Percentiles rank a stretch among this genome's conserved stretches.
These are phyloP conservation scores for Zaprionus tsacasi DNA, from an alignment of 1,140 invertebrate species.

Conservation along the genomic window DNA sequence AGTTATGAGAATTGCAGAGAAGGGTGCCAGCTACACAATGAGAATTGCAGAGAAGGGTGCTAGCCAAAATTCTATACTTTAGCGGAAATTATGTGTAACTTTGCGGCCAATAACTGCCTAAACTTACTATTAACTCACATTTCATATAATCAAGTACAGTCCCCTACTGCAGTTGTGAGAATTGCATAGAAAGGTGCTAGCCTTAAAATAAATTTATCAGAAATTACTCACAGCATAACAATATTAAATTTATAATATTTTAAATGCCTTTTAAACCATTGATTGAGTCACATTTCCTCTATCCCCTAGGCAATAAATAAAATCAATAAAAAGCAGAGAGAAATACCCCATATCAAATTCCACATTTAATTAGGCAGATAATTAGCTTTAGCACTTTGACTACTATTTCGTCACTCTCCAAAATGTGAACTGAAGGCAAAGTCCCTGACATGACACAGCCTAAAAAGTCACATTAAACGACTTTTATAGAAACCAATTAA, in stretches of 20 bases:
- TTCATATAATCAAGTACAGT: background rate
- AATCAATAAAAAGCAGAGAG: background rate
- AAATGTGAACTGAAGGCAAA: conserved; percentile 1
- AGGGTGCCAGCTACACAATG: too few species aligned
- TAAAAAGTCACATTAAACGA: background rate
- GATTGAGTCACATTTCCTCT: background rate
- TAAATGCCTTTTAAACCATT: background rate
- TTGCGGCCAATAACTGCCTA: too few species aligned
- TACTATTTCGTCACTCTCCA: conserved; percentile 2
- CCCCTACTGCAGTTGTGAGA: background rate
- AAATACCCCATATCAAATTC: background rate
- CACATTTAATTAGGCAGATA: conserved; percentile 3
- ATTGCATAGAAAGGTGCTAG: background rate
- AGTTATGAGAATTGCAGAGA: background rate
- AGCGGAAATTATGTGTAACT: too few species aligned
- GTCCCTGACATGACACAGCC: background rate
- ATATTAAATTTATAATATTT: too few species aligned
- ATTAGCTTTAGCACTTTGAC: background rate
- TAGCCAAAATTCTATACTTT: too few species aligned
- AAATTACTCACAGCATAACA: too few species aligned
- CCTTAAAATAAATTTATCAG: too few species aligned
- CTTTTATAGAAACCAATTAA: conserved; percentile 7
- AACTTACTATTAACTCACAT: background rate
- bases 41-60: too few species aligned
- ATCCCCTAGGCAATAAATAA: background rate